Percentiles rank a stretch among this genome's conserved stretches.
Conservation (phyloP, 2,888 invertebrate species). For the Drosophila planitibia region DNA sequence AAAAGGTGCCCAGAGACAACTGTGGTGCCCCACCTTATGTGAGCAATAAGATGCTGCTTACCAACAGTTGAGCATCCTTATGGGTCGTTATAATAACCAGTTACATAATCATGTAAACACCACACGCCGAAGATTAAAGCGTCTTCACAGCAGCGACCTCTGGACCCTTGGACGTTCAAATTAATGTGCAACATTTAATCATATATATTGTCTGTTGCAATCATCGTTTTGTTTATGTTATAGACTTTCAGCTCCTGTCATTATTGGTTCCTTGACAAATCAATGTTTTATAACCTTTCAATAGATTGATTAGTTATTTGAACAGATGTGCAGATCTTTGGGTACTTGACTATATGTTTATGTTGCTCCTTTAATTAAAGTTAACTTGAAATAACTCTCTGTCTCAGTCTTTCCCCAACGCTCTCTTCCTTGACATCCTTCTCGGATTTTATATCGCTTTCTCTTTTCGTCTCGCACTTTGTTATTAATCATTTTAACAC, state of each 20-base stretch:
- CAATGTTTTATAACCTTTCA: not conserved
- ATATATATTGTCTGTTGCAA: not conserved
- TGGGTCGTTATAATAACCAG: no score
- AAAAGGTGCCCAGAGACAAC: no score
- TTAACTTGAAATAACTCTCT: not conserved
- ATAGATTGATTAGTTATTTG: not conserved
- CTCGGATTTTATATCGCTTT: not conserved
- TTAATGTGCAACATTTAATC: not conserved
- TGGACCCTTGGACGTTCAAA: not conserved
- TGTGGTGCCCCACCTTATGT: no score
- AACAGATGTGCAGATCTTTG: not conserved
- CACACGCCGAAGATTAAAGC: no score
- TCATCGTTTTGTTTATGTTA: not conserved
- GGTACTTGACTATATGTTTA: not conserved
- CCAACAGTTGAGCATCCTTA: no score
- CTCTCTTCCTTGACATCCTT: not conserved
- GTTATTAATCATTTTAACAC: not conserved
- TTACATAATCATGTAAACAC: no score
- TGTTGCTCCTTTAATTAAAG: not conserved
- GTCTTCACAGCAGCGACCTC: not conserved
- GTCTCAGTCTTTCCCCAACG: not conserved
- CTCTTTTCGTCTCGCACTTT: not conserved
- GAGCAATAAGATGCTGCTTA: no score
- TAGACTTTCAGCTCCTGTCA: not conserved
- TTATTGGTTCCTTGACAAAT: not conserved